Evolutionary conservation across 1,140 invertebrate species (phyloP), one percentile per base, ranked within the genome.

Genomic region (Uloborus diversus): DNA sequence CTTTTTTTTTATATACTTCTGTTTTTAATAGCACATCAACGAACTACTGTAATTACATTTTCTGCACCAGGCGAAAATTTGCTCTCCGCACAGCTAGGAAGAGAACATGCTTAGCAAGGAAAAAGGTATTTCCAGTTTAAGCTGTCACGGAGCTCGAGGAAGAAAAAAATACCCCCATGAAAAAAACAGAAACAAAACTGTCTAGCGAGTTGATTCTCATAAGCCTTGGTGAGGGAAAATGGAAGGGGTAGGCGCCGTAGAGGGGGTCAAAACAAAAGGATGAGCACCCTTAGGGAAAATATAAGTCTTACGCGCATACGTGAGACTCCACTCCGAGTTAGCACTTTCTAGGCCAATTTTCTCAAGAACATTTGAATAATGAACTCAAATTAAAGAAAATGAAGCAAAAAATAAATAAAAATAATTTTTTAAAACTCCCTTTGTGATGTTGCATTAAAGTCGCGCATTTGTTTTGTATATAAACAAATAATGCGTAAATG

Each of bases 271-370:
- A 75, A 28, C 62, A 75, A 75, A 32, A 28, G 37, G 64, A 75
- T 51, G 71, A 30, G 47, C 35, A 53, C 25, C 57, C 59, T 75
- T 32, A 27, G 71, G 71, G 59, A 75, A 75, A 75, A 64, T 47
- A n/a, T n/a, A 70, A 56, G 65, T 49, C 28, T 23, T 37, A 61
- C 13, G 14, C 62, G 32, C 23, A n/a, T 61, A 28, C 57, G 33
- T n/a, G n/a, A n/a, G n/a, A n/a, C n/a, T n/a, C n/a, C n/a, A n/a
- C n/a, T n/a, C n/a, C n/a, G n/a, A n/a, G n/a, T n/a, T n/a, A n/a
- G n/a, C n/a, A 47, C 71, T 64, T 75, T 25, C 59, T 75, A 75
- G 49, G 71, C 62, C 71, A 75, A 75, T 75, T 75, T 75, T 75
- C 59, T 51, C 71, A 64, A 75, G 20, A 61, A 57, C 28, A 75